Conservation (phyloP, 1,140 invertebrate genomes). For the Platyura marginata region DNA sequence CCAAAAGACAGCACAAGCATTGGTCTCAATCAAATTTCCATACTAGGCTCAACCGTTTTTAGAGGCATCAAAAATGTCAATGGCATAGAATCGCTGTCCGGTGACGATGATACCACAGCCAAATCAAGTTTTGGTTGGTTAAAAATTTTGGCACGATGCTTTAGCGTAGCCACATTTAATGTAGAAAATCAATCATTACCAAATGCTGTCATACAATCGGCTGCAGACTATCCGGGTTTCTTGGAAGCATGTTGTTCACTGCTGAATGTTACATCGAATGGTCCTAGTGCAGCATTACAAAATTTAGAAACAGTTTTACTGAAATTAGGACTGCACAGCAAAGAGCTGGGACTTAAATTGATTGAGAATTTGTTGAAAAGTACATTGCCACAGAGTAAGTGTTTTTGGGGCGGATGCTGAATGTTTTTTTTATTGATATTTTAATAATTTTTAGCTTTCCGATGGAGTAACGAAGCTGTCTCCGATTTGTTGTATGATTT, state of each 20-base stretch:
- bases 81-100: background rate
- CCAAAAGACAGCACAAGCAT: conserved; percentile 74
- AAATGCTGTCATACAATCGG: conserved; percentile 33
- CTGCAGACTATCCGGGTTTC: conserved; percentile 43
- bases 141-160: conserved; percentile 18
- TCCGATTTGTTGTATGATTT: conserved; percentile 63
- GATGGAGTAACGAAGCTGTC: conserved; percentile 38
- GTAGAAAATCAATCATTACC: conserved; percentile 23
- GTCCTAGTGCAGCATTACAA: conserved; percentile 36
- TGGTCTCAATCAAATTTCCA: conserved; percentile 69
- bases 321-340: conserved; percentile 37
- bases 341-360: conserved; percentile 33
- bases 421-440: too few relatives aligned
- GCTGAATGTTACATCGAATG: conserved; percentile 44
- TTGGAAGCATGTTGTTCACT: conserved; percentile 55
- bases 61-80: conserved; percentile 9
- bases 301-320: conserved; percentile 41
- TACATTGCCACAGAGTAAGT: conserved; percentile 20
- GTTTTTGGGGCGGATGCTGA: too few relatives aligned
- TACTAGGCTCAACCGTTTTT: conserved; percentile 57
- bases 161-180: conserved; percentile 16
- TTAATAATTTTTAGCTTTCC: conserved; percentile 17
- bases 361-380: conserved; percentile 39
- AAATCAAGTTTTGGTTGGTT: conserved; percentile 24
- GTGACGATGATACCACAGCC: conserved; percentile 20